phyloP scores from a whole-genome alignment of 2,888 invertebrate species.

The Ochlodes sylvanus region DNA sequence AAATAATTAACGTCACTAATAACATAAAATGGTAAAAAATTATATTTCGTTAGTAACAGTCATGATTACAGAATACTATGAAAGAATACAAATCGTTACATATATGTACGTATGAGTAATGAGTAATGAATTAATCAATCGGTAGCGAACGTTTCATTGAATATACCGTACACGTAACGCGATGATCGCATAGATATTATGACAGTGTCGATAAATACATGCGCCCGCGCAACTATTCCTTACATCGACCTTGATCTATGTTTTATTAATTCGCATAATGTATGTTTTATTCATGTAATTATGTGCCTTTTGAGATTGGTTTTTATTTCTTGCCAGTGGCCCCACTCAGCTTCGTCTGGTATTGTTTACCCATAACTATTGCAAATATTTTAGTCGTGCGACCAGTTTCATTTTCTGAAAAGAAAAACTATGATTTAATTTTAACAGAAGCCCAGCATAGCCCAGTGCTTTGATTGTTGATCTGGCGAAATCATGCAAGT shows the following conservation, averaged over 20 bases:
- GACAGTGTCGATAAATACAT: not conserved
- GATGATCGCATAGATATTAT: constrained; percentile 1
- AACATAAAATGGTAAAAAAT: not conserved
- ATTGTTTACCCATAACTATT: no score
- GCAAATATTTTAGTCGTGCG: no score
- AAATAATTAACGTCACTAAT: no score
- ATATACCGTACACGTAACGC: not conserved
- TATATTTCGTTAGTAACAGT: not conserved
- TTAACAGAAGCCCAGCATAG: no score
- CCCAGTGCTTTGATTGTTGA: no score
- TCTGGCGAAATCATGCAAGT: no score
- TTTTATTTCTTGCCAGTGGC: not conserved
- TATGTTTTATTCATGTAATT: no score
- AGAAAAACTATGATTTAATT: no score
- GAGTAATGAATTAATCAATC: constrained; percentile 6
- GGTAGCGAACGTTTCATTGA: constrained; percentile 3
- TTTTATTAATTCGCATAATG: not conserved
- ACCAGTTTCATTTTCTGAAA: no score
- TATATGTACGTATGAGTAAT: not conserved
- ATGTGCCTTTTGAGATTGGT: not conserved
- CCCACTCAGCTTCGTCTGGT: not conserved
- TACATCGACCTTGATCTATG: constrained; percentile 19
- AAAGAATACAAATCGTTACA: constrained; percentile 1
- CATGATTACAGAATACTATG: no score
- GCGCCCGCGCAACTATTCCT: constrained; percentile 10